Evolutionary conservation across 2,113 vertebrate species (phyloP), one percentile per base, ranked within the genome.

Genomic region (Toxostoma redivivum): DNA sequence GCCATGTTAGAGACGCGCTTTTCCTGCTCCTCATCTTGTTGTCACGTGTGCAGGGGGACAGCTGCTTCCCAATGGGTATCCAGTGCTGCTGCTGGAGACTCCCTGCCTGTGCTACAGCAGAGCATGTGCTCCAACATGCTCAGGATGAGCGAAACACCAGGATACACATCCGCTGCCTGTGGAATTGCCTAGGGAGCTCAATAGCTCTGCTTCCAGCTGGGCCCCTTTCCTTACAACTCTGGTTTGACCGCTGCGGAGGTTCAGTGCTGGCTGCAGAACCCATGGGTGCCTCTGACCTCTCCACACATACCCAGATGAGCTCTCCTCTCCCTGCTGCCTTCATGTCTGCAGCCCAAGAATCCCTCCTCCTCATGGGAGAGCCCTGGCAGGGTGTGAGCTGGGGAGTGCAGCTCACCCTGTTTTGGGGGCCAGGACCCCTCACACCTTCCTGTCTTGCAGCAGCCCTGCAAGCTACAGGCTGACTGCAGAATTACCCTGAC

Each of bases 11-110:
- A 51, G 62, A 25, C 0, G 10, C 72, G 17, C 50, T 33, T 73
- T 51, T 77, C 31, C 38, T 0, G 2, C n/a, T 45, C 15, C 50
- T 38, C 0, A 0, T 48, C 50, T 25, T 1, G 15, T 7, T 40
- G 70, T 60, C 1, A 4, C 0, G 1, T 2, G 6, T 38, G 57
- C 42, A 22, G 0, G 10, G 14, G 33, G 33, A 64, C 23, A 33
- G 35, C 44, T 54, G 35, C 38, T 17, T 80, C 35, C 76, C 64
- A 13, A 1, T 0, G 1, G 57, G 60, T 23, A 71, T 13, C 35
- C 73, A 12, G 60, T 1, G 1, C 28, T 5, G 24, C 69, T 74
- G 73, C 31, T 1, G 7, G 24, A 61, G 83, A 53, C 74, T 12
- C 35, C 48, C 79, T 79, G 65, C 71, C n/a, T 10, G 38, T 1